phyloP scores from a whole-genome alignment of 53 echinoderm and acorn worm genomes.

The Glandiceps talaboti region DNA sequence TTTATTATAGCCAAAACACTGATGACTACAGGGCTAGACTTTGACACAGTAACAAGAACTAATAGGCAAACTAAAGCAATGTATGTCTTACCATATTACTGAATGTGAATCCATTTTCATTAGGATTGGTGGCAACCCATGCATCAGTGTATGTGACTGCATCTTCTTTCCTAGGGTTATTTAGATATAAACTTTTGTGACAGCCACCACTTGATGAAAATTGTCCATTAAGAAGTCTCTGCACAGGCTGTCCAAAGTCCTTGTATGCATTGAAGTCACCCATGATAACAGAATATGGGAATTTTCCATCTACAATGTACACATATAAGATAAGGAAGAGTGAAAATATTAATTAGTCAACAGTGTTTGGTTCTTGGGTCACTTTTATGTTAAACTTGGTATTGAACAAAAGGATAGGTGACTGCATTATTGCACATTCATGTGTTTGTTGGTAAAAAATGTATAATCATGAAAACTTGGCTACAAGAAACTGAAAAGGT shows the following conservation, averaged over 20 bases:
- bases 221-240: conserved; percentile 49
- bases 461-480: too few species aligned
- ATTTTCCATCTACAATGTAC: conserved; percentile 22
- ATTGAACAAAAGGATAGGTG: too few species aligned
- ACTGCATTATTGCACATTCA: too few species aligned
- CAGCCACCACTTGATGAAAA: conserved; percentile 56
- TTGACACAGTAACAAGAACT: too few species aligned
- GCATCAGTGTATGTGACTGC: conserved; percentile 40
- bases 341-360: too few species aligned
- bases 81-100: conserved; percentile 90
- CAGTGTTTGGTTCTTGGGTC: too few species aligned
- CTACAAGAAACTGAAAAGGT: too few species aligned
- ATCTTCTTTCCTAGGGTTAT: conserved; percentile 43
- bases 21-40: too few species aligned
- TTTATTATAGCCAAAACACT: too few species aligned
- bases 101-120: conserved; percentile 54
- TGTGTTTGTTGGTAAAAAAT: too few species aligned
- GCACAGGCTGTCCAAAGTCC: conserved; percentile 58
- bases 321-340: background rate
- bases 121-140: conserved; percentile 37
- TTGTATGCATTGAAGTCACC: conserved; percentile 71
- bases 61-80: too few species aligned
- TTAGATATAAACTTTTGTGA: conserved; percentile 33
- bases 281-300: conserved; percentile 44
- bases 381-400: too few species aligned